Percentiles rank a stretch among this genome's conserved stretches.
Conservation (phyloP, 2,113 vertebrate species). For the Xenus cinereus region DNA sequence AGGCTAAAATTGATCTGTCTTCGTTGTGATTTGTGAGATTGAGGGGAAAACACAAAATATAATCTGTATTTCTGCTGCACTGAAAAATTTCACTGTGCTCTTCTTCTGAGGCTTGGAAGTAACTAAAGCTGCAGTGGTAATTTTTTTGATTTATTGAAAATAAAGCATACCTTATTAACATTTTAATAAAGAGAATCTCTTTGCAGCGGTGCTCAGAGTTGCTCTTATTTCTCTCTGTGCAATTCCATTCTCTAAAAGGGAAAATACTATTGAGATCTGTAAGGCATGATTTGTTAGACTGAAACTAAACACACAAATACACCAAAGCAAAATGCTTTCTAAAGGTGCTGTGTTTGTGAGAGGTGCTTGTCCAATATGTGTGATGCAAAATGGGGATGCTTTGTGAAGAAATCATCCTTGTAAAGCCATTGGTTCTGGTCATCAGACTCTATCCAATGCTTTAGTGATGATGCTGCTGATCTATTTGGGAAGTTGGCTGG, state of each 20-base stretch:
- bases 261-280: constrained; percentile 25
- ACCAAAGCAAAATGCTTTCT: constrained; percentile 49
- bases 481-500: constrained; percentile 95
- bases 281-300: constrained; percentile 65
- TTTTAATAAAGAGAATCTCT: constrained; percentile 72
- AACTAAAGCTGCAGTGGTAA: constrained; percentile 21
- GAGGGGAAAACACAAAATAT: constrained; percentile 58
- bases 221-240: neutral
- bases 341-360: constrained; percentile 63
- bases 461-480: constrained; percentile 94
- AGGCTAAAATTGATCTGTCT: constrained; percentile 72
- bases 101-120: neutral
- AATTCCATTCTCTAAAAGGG: constrained; percentile 45
- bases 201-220: constrained; percentile 45
- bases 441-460: constrained; percentile 90
- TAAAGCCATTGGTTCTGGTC: constrained; percentile 96
- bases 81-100: neutral
- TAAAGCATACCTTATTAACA: constrained; percentile 74
- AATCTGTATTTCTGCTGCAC: constrained; percentile 37
- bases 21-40: constrained; percentile 70
- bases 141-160: constrained; percentile 72
- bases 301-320: constrained; percentile 61
- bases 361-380: constrained; percentile 69
- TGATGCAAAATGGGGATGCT: constrained; percentile 77
- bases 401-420: constrained; percentile 87